These are phyloP conservation scores for Leptarthrus brevirostris DNA, from an alignment of 2,888 invertebrate genomes.

Conservation along the genomic window DNA sequence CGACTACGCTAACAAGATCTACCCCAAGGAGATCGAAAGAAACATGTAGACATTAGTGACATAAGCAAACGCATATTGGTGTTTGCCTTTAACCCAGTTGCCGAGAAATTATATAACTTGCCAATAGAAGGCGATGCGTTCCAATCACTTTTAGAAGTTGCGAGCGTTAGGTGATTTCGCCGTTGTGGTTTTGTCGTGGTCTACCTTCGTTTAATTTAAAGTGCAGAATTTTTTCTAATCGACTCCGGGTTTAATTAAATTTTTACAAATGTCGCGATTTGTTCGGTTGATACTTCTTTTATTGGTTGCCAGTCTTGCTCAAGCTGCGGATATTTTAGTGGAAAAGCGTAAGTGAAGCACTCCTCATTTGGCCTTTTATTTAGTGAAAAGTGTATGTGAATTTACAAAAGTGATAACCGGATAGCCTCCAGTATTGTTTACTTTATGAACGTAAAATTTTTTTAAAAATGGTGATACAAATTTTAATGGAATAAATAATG, in stretches of 20 bases:
- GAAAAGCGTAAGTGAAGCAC: slow-evolving; percentile 32
- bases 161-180: not conserved
- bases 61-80: not conserved
- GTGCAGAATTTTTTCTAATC: not conserved
- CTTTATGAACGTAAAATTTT: no score
- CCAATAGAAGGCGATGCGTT: slow-evolving; percentile 28
- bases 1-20: not conserved
- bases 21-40: no score
- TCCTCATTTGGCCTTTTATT: no score
- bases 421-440: no score
- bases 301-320: not conserved
- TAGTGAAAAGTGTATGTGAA: no score
- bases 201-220: no score
- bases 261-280: slow-evolving; percentile 6
- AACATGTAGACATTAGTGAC: no score
- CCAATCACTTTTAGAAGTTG: slow-evolving; percentile 46
- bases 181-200: not conserved
- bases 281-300: not conserved
- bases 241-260: not conserved
- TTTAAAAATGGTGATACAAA: no score
- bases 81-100: slow-evolving; percentile 32
- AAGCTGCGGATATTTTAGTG: slow-evolving; percentile 13
- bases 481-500: no score
- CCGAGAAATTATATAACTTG: slow-evolving; percentile 48
- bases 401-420: no score